These are phyloP conservation scores for Anastrepha obliqua DNA, from an alignment of 1,140 invertebrate genomes.

Conservation along the genomic window DNA sequence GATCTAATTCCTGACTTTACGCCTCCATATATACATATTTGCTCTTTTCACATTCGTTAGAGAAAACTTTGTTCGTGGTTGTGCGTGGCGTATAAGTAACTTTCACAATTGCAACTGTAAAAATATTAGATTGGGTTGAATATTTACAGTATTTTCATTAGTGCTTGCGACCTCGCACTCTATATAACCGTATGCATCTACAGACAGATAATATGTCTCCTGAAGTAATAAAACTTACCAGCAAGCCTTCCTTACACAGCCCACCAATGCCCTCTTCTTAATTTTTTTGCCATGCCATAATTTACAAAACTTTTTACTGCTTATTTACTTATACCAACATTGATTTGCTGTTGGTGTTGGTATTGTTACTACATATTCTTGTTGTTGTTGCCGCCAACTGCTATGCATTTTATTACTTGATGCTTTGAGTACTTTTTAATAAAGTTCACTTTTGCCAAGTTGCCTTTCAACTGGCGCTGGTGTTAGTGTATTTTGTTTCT, in stretches of 20 bases:
- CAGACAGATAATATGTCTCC: too few species aligned
- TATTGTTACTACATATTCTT: background rate
- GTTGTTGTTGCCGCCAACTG: background rate
- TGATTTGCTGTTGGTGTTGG: background rate
- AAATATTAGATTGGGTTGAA: too few species aligned
- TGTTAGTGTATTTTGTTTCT: constrained; percentile 12
- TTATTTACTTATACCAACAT: background rate
- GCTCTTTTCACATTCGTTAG: too few species aligned
- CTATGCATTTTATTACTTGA: constrained; percentile 44
- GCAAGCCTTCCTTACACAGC: background rate
- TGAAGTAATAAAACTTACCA: too few species aligned
- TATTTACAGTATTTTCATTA: too few species aligned
- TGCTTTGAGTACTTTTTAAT: constrained; percentile 46
- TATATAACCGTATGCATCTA: too few species aligned
- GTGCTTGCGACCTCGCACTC: too few species aligned
- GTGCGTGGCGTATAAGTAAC: constrained; percentile 5
- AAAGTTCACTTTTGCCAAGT: constrained; percentile 43
- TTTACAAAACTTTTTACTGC: constrained; percentile 39
- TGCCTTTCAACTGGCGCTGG: background rate
- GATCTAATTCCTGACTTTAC: too few species aligned
- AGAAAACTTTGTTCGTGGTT: background rate
- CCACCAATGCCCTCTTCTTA: background rate
- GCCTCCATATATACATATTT: too few species aligned
- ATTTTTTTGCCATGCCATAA: constrained; percentile 1
- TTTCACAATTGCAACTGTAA: background rate